Evolutionary conservation across 2,888 invertebrate genomes (phyloP), one percentile per base, ranked within the genome.

Genomic region (Eupithecia abbreviata): DNA sequence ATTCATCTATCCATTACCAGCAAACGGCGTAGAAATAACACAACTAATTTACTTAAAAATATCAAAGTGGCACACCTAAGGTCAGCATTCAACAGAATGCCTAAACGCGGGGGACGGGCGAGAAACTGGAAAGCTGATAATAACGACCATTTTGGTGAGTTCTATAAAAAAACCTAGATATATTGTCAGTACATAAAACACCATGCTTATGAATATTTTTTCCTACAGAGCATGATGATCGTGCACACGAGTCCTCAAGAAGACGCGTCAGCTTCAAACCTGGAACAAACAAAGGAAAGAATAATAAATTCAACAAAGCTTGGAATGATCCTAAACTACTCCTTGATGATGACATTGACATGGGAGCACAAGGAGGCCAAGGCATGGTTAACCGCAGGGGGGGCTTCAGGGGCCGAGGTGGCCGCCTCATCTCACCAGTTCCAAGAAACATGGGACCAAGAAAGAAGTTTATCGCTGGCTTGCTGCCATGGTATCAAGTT

Each of bases 401-500:
- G 0, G 78, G 88, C 2, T 91, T 89, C 73, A 88, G 93, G 84
- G 92, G 94, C 3, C 87, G 91, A 42, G 77, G 94, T 7, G 94
- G 95, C 0, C 90, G 95, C 4, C 82, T 94, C 1, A 92, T 93
- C 45, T 95, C 95, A 0, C 95, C 96, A 0, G 92, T 89, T 4
- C 95, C 96, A 0, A 87, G 89, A 82, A 84, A 82, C n/a, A 85
- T 88, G 3, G 82, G 86, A 68, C 85, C 85, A 0, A 92, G 90
- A 77, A 90, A 95, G 85, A 96, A 92, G 82, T 93, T 96, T 71
- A 85, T 95, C 12, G 91, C 95, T 81, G 96, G 96, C 58, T 88
- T 95, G 7, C 90, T 95, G 42, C 96, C 96, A 72, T 98, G 97
- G 97, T 98, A 97, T 87, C 96, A 96, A 92, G 95, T 98, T 10